Percentiles rank a stretch among this genome's conserved stretches.
phyloP scores from a whole-genome alignment of 2,888 invertebrate genomes.

The Luperina testacea region DNA sequence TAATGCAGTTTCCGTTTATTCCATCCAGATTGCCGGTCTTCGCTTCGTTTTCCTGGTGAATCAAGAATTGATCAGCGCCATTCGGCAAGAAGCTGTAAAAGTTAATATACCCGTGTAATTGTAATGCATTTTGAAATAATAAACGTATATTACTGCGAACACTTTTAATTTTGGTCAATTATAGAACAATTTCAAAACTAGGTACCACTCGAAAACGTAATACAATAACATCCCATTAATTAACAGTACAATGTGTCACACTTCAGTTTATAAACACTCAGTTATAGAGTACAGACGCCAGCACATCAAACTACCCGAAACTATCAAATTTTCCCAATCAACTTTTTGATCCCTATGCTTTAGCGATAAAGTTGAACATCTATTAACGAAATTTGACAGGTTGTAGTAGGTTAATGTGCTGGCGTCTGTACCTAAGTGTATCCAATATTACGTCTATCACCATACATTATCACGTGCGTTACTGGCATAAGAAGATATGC shows the following conservation, averaged over 20 bases:
- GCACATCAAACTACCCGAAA: too few species aligned
- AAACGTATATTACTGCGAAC: constrained; percentile 84
- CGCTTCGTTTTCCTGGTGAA: constrained; percentile 98
- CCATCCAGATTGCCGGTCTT: constrained; percentile 94
- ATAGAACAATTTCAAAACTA: constrained; percentile 85
- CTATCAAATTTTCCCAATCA: too few species aligned
- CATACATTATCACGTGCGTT: constrained; percentile 88
- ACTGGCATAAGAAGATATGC: constrained; percentile 86
- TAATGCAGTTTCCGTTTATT: constrained; percentile 35
- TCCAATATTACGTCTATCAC: constrained; percentile 82
- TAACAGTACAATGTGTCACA: constrained; percentile 73
- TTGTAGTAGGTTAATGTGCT: too few species aligned
- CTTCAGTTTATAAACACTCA: constrained; percentile 70
- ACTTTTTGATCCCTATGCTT: too few species aligned
- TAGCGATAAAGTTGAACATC: too few species aligned
- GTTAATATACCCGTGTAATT: constrained; percentile 90
- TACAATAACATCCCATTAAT: constrained; percentile 72
- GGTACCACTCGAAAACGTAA: constrained; percentile 86
- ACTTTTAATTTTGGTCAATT: constrained; percentile 90
- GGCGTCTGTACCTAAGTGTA: constrained; percentile 57
- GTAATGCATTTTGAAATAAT: constrained; percentile 71
- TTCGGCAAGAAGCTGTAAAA: constrained; percentile 96
- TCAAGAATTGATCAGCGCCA: constrained; percentile 96
- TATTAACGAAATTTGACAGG: too few species aligned
- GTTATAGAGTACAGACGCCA: constrained; percentile 53